Conservation (phyloP, 2,888 invertebrate genomes). For the Elmis aenea region DNA sequence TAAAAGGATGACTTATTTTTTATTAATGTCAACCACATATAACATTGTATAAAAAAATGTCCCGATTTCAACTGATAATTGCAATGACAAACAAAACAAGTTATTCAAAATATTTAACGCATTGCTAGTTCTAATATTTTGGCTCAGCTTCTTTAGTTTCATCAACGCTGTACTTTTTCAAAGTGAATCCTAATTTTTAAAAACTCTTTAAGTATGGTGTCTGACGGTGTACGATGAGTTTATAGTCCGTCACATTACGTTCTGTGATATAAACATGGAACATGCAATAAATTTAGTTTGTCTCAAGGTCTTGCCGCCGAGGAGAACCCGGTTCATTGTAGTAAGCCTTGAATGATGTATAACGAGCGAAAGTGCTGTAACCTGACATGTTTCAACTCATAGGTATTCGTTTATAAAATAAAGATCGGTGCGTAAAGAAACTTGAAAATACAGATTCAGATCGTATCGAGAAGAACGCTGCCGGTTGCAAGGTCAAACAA, state of each 20-base stretch:
- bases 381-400: slow-evolving; percentile 13
- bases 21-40: too few species aligned
- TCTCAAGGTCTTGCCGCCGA: slow-evolving; percentile 34
- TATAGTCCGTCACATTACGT: slow-evolving; percentile 1
- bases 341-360: slow-evolving; percentile 35
- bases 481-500: slow-evolving; percentile 31
- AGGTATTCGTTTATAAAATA: slow-evolving; percentile 11
- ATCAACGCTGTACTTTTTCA: too few species aligned
- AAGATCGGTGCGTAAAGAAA: slow-evolving; percentile 9
- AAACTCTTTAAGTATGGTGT: neutral
- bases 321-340: slow-evolving; percentile 29
- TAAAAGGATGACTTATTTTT: too few species aligned
- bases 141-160: too few species aligned
- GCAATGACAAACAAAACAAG: too few species aligned
- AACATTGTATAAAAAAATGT: too few species aligned
- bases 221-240: neutral
- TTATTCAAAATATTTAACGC: too few species aligned
- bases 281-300: slow-evolving; percentile 29
- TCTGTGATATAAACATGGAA: slow-evolving; percentile 13
- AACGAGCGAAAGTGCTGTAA: slow-evolving; percentile 14
- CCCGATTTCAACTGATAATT: too few species aligned
- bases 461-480: slow-evolving; percentile 16
- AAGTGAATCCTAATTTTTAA: too few species aligned
- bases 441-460: slow-evolving; percentile 13
- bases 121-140: too few species aligned